Conservation (phyloP, 2,797 vertebrate species). For the Thripadectes ignobilis region DNA sequence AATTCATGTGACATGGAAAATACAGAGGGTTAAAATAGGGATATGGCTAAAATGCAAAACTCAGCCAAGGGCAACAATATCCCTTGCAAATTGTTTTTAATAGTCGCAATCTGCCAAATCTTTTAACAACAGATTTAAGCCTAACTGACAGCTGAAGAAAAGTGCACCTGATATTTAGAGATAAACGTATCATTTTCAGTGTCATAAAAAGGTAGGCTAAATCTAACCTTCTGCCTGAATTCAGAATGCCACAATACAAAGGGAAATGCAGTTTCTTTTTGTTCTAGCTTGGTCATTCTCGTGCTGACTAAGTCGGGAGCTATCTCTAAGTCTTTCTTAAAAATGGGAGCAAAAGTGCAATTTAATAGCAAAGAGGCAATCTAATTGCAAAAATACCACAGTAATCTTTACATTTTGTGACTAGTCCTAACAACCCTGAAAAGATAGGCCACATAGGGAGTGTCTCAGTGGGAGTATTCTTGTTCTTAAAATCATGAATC, state of each 20-base stretch:
- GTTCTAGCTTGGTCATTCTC: not conserved
- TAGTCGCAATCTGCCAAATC: not conserved
- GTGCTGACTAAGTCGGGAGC: not conserved
- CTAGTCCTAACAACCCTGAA: not conserved
- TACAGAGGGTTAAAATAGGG: constrained; percentile 45
- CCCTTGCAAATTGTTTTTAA: constrained; percentile 25
- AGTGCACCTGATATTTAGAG: constrained; percentile 19
- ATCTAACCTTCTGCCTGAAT: constrained; percentile 15
- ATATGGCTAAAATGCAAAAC: constrained; percentile 33
- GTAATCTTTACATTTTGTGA: not conserved
- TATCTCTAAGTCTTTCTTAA: not conserved
- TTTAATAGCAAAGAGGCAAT: not conserved
- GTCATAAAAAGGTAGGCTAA: not conserved
- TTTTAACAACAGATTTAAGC: constrained; percentile 10
- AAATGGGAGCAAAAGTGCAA: not conserved
- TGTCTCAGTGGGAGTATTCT: not conserved
- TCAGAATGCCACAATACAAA: not conserved
- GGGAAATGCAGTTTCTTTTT: not conserved
- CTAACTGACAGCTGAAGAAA: constrained; percentile 18
- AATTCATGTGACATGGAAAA: constrained; percentile 27
- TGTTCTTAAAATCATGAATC: not conserved
- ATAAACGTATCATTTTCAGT: not conserved
- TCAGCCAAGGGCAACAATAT: constrained; percentile 33
- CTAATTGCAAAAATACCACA: not conserved
- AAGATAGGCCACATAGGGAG: not conserved